Conservation (phyloP, 2,797 vertebrate species). For the Loris lydekkerianus region DNA sequence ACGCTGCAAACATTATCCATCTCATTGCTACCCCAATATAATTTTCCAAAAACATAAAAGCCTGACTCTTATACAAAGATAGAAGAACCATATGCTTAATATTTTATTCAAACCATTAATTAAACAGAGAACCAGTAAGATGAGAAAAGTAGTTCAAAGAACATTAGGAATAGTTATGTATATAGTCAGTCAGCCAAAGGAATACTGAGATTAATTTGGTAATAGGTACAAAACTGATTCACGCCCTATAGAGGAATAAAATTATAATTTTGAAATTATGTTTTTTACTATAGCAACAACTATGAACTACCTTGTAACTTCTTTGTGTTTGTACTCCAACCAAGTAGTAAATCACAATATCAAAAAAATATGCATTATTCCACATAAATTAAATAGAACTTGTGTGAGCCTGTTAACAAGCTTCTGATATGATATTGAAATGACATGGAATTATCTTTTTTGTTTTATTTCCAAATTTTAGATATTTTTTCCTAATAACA, state of each 20-base stretch:
- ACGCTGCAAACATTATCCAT: background rate
- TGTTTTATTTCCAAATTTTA: conserved; percentile 1
- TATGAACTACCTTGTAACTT: background rate
- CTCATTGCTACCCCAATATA: background rate
- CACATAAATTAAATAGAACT: conserved; percentile 28
- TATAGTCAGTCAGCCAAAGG: conserved; percentile 19
- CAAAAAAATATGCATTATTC: background rate
- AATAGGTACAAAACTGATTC: background rate
- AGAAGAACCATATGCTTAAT: background rate
- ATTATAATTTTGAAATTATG: conserved; percentile 11
- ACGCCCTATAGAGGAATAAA: background rate
- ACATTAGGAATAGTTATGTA: background rate
- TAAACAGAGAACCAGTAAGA: background rate
- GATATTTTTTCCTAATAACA: background rate
- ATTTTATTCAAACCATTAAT: conserved; percentile 55
- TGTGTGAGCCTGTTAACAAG: background rate
- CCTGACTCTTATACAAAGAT: background rate
- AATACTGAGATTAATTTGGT: conserved; percentile 14
- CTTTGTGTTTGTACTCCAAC: conserved; percentile 2
- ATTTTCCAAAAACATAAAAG: conserved; percentile 45
- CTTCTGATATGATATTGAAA: background rate
- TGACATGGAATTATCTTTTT: background rate
- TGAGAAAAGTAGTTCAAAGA: background rate
- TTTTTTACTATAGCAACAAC: background rate
- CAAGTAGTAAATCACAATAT: conserved; percentile 39